A percentile compares a stretch with the other conserved stretches of the same genome.
phyloP scores from a whole-genome alignment of 2,113 vertebrate species.

The Lasiurus borealis region DNA sequence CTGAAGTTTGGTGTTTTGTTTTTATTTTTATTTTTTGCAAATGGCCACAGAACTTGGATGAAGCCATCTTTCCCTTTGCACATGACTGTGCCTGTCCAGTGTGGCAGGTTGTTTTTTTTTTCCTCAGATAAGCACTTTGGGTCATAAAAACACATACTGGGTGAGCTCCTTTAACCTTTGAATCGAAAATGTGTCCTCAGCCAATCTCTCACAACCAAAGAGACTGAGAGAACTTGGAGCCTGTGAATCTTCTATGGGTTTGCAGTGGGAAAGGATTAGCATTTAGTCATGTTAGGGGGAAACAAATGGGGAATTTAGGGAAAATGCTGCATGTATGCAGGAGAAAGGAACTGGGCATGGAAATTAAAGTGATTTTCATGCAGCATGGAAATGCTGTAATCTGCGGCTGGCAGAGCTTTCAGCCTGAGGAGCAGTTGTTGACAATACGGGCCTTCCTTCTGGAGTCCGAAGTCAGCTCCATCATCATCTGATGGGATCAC shows the following conservation, averaged over 20 bases:
- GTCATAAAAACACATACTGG: slow-evolving; percentile 6
- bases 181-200: neutral
- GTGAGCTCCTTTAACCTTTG: slow-evolving; percentile 40
- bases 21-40: neutral
- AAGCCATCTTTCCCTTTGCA: neutral
- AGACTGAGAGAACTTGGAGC: slow-evolving; percentile 38
- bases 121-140: slow-evolving; percentile 22
- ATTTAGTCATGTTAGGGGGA: slow-evolving; percentile 80
- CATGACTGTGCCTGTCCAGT: neutral
- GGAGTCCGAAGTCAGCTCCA: neutral
- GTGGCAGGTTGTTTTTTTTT: neutral
- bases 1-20: neutral
- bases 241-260: slow-evolving; percentile 62
- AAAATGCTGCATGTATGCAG: slow-evolving; percentile 74
- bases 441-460: neutral
- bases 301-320: slow-evolving; percentile 81
- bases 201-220: slow-evolving; percentile 10
- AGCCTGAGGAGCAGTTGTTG: neutral
- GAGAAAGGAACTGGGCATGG: slow-evolving; percentile 75
- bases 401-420: slow-evolving; percentile 47
- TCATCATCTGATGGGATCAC: too few relatives aligned
- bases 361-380: slow-evolving; percentile 74
- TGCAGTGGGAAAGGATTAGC: slow-evolving; percentile 86
- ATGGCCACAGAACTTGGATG: neutral
- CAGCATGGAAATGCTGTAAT: slow-evolving; percentile 59